Evolutionary conservation across 2,888 invertebrate species (phyloP), one percentile per base, ranked within the genome.

Genomic region (Nezara viridula): DNA sequence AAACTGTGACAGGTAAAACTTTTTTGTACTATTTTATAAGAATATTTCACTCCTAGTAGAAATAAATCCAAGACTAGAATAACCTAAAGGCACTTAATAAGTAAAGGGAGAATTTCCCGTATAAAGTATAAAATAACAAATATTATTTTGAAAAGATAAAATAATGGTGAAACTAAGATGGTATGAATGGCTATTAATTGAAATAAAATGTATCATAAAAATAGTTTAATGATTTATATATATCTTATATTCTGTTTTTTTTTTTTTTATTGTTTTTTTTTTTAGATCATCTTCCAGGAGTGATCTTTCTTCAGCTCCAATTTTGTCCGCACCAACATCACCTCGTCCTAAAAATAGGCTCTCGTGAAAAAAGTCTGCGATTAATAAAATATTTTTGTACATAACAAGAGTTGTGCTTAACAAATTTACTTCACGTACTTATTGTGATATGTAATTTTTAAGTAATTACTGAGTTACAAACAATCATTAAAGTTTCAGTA

Each of bases 211-310:
- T n/a, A n/a, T 44, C 44, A 44, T 7, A 44, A 10, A 44, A 44
- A 7, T 44, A 44, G 10, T 81, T 0, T 10, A 24, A 81, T 40
- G 44, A n/a, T 85, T 27, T 44, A n/a, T 21, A 85, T 85, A 16
- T 85, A n/a, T 47, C 16, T 24, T n/a, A 21, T 37, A 44, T 50
- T 86, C 52, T 86, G 19, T 37, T 86, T 50, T 44, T 5, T 44
- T 44, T n/a, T 44, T 44, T 44, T 44, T 44, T 7, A 44, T 44
- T 44, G 19, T 86, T 85, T 27, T 86, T 86, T 40, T 16, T 81
- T 92, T 91, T 49, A 91, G 92, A 7, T 90, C 91, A n/a, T 89
- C 89, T 66, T 91, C 92, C 14, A 91, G 91, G 50, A 90, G 90
- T 90, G 91, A 91, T 90, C 89, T 91, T 73, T 40, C 91, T 66